phyloP scores from a whole-genome alignment of 2,113 vertebrate genomes.

The Marmota flaviventris region DNA sequence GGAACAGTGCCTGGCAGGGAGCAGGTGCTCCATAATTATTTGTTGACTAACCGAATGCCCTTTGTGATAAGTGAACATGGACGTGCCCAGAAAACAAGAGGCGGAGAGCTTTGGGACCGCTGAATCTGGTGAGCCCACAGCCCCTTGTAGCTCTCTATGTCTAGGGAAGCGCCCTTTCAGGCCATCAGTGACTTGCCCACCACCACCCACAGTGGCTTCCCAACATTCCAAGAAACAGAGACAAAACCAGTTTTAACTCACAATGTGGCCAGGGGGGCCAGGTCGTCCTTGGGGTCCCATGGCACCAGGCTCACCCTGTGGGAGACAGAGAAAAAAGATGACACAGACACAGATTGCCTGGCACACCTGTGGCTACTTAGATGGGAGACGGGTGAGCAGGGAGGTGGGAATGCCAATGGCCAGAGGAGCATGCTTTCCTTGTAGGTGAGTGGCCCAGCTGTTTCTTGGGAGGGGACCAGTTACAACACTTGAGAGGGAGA shows the following conservation, averaged over 20 bases:
- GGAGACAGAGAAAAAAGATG: not conserved
- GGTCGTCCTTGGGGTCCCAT: constrained; percentile 94
- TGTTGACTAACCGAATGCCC: constrained; percentile 50
- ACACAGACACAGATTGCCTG: not conserved
- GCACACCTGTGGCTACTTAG: fast-evolving
- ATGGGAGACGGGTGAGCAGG: not conserved
- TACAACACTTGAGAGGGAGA: not conserved
- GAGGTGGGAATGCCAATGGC: fast-evolving
- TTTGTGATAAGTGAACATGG: not conserved
- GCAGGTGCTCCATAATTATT: constrained; percentile 23
- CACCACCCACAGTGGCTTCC: not conserved
- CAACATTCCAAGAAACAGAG: fast-evolving
- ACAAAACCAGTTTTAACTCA: constrained; percentile 84
- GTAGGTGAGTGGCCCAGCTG: not conserved
- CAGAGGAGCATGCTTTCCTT: not conserved
- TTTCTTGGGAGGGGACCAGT: not conserved
- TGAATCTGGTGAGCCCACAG: not conserved
- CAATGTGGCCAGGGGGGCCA: constrained; percentile 93
- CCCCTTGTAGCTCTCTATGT: fast-evolving
- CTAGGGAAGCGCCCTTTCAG: not conserved
- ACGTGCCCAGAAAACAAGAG: constrained; percentile 4
- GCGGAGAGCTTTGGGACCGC: not conserved
- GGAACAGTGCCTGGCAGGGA: not conserved
- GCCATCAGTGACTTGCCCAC: not conserved
- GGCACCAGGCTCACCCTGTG: constrained; percentile 95